Percentiles rank a stretch among this genome's conserved stretches.
These are phyloP conservation scores for Luperina testacea DNA, from an alignment of 2,888 invertebrate genomes.

Conservation along the genomic window DNA sequence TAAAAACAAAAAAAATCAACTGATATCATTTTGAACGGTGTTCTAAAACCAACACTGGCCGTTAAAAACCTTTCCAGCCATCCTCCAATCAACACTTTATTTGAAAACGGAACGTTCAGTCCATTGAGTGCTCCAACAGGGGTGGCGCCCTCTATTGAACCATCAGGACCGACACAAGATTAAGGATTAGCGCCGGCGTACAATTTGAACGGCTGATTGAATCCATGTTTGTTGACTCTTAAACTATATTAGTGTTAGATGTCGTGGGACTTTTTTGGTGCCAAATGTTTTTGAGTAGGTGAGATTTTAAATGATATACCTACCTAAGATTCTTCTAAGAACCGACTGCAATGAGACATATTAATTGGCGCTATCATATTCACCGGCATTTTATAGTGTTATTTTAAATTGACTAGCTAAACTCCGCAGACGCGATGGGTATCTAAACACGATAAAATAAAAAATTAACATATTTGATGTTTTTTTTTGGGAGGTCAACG, in stretches of 20 bases:
- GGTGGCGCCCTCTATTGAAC: conserved; percentile 70
- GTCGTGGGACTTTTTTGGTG: conserved; percentile 32
- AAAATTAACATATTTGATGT: no score
- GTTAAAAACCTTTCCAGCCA: conserved; percentile 19
- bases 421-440: neutral
- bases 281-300: neutral
- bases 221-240: conserved; percentile 61
- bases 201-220: conserved; percentile 63
- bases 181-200: conserved; percentile 62
- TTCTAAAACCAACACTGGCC: conserved; percentile 29
- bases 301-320: neutral
- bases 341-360: no score
- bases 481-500: no score
- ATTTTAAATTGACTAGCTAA: neutral
- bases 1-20: neutral
- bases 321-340: neutral
- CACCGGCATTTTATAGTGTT: no score
- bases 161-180: conserved; percentile 68
- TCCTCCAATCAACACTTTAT: conserved; percentile 52
- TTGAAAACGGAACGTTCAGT: conserved; percentile 44
- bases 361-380: no score
- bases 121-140: conserved; percentile 45
- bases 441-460: no score
- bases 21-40: conserved; percentile 9
- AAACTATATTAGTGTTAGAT: conserved; percentile 45